Conservation (phyloP, 2,113 vertebrate species). For the Lagopus leucura region DNA sequence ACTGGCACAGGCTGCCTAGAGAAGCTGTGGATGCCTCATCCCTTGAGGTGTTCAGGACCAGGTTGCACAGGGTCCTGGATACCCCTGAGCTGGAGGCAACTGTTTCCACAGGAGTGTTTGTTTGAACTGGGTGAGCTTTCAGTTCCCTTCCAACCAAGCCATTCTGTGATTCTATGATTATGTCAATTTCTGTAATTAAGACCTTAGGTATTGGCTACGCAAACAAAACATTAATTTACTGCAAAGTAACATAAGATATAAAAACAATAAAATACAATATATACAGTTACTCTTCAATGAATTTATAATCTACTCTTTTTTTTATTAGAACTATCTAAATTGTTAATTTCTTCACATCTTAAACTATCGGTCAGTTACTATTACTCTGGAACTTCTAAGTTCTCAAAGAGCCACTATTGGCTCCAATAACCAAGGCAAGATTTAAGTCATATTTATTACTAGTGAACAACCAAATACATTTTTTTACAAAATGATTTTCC, state of each 20-base stretch:
- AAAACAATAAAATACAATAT: neutral
- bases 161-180: neutral
- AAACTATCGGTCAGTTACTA: neutral
- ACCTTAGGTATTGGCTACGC: neutral
- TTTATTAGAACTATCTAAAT: neutral
- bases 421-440: neutral
- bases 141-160: neutral
- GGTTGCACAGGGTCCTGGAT: neutral
- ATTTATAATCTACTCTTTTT: neutral
- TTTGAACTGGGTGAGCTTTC: neutral
- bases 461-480: neutral
- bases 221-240: neutral
- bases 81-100: neutral
- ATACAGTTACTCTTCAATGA: neutral
- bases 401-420: neutral
- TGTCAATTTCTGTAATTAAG: neutral
- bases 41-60: neutral
- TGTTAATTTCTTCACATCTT: neutral
- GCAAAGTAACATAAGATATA: neutral
- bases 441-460: neutral
- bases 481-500: neutral
- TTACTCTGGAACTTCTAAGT: neutral
- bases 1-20: neutral
- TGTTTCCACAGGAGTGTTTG: neutral
- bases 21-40: neutral